phyloP scores from a whole-genome alignment of 1,140 invertebrate species.

The Neodiprion virginianus region DNA sequence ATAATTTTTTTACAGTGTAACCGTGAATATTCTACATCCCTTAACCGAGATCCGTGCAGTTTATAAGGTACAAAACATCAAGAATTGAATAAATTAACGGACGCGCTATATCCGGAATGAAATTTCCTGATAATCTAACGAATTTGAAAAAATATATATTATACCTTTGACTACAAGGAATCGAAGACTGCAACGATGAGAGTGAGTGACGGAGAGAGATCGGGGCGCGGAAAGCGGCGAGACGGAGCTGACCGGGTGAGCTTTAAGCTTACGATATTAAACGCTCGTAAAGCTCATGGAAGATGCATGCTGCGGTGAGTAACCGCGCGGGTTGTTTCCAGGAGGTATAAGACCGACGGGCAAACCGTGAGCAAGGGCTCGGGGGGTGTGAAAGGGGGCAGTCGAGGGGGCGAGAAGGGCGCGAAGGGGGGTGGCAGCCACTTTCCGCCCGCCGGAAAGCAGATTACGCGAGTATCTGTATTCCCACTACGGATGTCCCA shows the following conservation, averaged over 20 bases:
- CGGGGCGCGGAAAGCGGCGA: not conserved
- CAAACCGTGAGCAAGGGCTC: conserved; percentile 6
- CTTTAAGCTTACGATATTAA: conserved; percentile 25
- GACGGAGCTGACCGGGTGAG: not conserved
- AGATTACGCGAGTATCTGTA: conserved; percentile 33
- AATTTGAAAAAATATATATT: too few species aligned
- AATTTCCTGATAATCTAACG: too few species aligned
- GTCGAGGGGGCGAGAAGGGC: conserved; percentile 13
- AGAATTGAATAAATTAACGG: too few species aligned
- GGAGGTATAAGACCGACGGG: not conserved
- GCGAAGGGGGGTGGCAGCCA: conserved; percentile 17
- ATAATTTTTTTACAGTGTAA: too few species aligned
- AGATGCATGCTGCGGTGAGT: conserved; percentile 42
- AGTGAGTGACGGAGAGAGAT: not conserved
- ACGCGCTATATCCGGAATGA: too few species aligned
- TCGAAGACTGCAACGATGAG: not conserved
- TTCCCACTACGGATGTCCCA: conserved; percentile 10
- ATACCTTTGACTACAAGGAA: too few species aligned
- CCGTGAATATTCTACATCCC: too few species aligned
- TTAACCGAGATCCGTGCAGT: too few species aligned
- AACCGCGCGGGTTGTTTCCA: conserved; percentile 20
- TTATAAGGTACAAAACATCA: too few species aligned
- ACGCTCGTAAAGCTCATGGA: conserved; percentile 34
- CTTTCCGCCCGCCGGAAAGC: conserved; percentile 36
- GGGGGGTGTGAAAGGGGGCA: not conserved